Evolutionary conservation across 2,113 vertebrate species (phyloP).

Genomic region (Fregata magnificens): DNA sequence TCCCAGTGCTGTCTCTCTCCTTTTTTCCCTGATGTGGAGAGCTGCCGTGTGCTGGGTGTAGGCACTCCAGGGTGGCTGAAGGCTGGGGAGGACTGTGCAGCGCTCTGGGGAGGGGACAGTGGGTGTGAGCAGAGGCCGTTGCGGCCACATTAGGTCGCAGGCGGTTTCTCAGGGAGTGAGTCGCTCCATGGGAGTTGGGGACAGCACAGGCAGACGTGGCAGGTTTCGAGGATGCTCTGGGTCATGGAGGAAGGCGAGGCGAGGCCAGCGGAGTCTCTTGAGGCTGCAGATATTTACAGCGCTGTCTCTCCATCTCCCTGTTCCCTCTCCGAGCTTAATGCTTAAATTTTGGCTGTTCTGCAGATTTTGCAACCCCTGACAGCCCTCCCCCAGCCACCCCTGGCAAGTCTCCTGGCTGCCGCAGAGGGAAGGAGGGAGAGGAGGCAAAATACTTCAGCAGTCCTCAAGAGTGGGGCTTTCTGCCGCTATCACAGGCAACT

Average conservation of each 20-base stretch:
- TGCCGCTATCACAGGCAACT: neutral
- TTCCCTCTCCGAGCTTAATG: rapidly evolving
- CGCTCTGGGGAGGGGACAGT: neutral
- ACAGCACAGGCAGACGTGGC: neutral
- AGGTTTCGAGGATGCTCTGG: neutral
- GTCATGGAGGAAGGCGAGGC: rapidly evolving
- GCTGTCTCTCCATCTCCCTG: rapidly evolving
- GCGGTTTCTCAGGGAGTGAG: rapidly evolving
- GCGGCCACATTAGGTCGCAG: rapidly evolving
- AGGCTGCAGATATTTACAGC: neutral
- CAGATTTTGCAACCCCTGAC: neutral
- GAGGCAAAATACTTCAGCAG: neutral
- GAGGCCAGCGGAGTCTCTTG: neutral
- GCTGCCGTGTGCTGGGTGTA: rapidly evolving
- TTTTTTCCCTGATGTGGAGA: rapidly evolving
- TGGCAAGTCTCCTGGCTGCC: neutral
- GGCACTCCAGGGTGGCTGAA: rapidly evolving
- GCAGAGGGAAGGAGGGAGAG: neutral
- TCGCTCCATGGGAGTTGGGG: rapidly evolving
- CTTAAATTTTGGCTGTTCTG: neutral
- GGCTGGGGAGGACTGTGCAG: neutral
- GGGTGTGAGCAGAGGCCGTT: neutral
- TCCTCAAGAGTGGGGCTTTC: rapidly evolving
- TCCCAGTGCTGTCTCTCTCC: neutral
- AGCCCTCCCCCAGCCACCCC: too few species aligned